Percentiles rank a stretch among this genome's conserved stretches.
Evolutionary conservation across 2,113 vertebrate species (phyloP).

Genomic region (Tetrax tetrax): DNA sequence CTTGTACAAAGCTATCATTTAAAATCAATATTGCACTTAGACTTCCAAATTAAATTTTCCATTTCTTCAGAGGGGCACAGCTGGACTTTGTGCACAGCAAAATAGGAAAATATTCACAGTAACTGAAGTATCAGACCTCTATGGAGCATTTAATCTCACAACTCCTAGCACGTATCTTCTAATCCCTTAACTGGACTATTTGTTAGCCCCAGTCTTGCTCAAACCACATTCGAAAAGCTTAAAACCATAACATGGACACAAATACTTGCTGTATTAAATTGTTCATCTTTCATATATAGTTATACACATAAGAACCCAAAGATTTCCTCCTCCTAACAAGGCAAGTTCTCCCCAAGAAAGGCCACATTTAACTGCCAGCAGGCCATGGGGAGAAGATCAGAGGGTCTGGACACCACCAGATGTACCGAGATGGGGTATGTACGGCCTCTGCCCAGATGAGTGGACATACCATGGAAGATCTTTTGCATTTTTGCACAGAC

Average conservation of each 20-base stretch:
- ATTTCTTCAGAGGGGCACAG: background rate
- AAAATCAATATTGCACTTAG: background rate
- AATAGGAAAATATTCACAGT: background rate
- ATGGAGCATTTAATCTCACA: background rate
- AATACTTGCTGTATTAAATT: background rate
- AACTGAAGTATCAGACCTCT: background rate
- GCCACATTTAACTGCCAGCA: background rate
- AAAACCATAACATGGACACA: rapidly evolving
- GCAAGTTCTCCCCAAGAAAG: background rate
- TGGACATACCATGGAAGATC: background rate
- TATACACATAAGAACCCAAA: too few relatives aligned
- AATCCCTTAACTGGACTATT: background rate
- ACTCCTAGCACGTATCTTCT: background rate
- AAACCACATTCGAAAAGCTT: background rate
- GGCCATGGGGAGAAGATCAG: background rate
- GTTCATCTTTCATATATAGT: background rate
- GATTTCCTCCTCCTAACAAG: background rate
- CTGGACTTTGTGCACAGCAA: background rate
- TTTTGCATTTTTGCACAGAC: background rate
- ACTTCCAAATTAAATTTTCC: background rate
- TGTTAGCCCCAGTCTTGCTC: background rate
- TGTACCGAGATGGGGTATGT: rapidly evolving
- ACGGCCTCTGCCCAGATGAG: background rate
- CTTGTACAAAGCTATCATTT: background rate
- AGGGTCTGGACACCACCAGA: background rate